Evolutionary conservation across 2,888 invertebrate genomes (phyloP).

Genomic region (Caenorhabditis sp.): DNA sequence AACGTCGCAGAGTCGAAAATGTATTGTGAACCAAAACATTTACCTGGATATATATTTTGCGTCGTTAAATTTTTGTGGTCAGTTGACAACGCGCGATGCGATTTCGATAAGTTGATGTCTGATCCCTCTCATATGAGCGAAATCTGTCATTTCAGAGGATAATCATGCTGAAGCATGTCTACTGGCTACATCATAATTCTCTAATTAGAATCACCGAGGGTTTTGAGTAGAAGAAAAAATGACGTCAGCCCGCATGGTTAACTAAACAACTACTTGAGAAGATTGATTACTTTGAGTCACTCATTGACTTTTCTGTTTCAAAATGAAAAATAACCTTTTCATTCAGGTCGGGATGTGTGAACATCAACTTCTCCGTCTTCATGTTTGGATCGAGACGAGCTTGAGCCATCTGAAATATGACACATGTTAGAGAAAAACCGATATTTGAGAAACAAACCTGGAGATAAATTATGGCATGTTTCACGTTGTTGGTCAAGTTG

Average conservation of each 20-base stretch:
- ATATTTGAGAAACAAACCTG: slow-evolving; percentile 51
- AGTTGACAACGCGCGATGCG: background rate
- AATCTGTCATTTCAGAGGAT: background rate
- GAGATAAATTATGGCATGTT: slow-evolving; percentile 93
- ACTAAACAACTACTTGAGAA: background rate
- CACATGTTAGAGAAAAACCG: background rate
- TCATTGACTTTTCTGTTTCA: background rate
- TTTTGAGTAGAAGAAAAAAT: background rate
- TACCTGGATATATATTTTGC: background rate
- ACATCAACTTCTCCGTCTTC: slow-evolving; percentile 58
- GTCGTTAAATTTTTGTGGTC: slow-evolving; percentile 25
- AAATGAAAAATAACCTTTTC: slow-evolving; percentile 42
- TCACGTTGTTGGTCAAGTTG: slow-evolving; percentile 95
- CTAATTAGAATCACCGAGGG: background rate
- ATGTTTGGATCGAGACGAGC: slow-evolving; percentile 60
- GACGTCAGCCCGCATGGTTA: slow-evolving; percentile 16
- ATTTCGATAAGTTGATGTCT: slow-evolving; percentile 11
- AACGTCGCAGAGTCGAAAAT: background rate
- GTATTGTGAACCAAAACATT: background rate
- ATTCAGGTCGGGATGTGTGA: slow-evolving; percentile 57
- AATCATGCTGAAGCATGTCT: background rate
- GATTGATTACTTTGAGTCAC: slow-evolving; percentile 5
- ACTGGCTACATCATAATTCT: background rate
- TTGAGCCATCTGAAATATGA: slow-evolving; percentile 62
- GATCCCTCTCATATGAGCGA: background rate